Evolutionary conservation across 2,113 vertebrate species (phyloP).

Genomic region (Vulpes ferrilata): DNA sequence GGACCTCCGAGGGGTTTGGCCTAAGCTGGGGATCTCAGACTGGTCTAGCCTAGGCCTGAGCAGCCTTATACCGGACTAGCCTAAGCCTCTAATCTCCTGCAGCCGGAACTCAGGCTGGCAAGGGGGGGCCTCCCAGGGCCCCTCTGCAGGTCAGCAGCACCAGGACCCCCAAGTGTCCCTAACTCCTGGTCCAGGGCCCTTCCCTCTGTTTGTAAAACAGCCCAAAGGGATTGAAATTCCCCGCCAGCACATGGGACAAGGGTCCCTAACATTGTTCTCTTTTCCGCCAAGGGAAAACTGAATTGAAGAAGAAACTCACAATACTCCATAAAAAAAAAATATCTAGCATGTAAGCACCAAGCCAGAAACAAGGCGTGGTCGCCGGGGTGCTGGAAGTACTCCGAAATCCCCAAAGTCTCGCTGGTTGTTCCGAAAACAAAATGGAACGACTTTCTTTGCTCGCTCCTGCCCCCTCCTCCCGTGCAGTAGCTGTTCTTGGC

Average conservation of each 20-base stretch:
- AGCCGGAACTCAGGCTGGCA: neutral
- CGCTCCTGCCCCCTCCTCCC: neutral
- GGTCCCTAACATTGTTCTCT: neutral
- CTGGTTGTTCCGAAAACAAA: slow-evolving; percentile 30
- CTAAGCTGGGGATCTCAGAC: neutral
- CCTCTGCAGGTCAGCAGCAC: neutral
- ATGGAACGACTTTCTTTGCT: slow-evolving; percentile 26
- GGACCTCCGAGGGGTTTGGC: neutral
- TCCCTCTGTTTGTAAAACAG: neutral
- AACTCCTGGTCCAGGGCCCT: neutral
- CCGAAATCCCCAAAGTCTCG: neutral
- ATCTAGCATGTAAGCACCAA: neutral
- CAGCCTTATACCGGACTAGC: neutral
- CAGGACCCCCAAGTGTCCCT: neutral
- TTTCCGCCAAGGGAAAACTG: neutral
- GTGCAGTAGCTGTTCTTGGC: slow-evolving; percentile 6
- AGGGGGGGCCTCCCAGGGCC: no score
- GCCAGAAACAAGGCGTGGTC: neutral
- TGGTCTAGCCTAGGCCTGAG: neutral
- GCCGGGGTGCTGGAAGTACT: neutral
- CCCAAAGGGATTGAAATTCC: neutral
- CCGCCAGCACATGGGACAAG: neutral
- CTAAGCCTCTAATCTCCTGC: neutral
- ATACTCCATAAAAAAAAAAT: neutral
- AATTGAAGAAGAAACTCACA: slow-evolving; percentile 9